Conservation (phyloP, 1,140 invertebrate species). For the Brachionus calyciflorus region DNA sequence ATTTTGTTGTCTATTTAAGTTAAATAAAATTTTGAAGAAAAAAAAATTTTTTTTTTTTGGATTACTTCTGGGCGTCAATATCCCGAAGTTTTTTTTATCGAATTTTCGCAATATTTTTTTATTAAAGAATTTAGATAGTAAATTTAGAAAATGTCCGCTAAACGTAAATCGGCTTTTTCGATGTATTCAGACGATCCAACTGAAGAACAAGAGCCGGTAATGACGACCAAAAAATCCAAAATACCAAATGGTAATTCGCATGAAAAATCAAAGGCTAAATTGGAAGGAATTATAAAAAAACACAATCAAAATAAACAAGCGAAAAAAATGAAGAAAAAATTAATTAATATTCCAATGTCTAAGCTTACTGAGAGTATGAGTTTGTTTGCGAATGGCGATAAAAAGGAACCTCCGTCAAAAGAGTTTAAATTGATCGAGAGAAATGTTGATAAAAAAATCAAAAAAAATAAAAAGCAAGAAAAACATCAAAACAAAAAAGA, state of each 20-base stretch:
- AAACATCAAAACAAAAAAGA: background rate
- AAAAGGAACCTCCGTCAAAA: background rate
- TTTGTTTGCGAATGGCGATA: background rate
- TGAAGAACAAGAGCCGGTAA: background rate
- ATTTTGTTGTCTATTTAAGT: too few species aligned
- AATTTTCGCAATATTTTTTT: background rate
- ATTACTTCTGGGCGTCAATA: background rate
- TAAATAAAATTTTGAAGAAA: slow-evolving; percentile 23
- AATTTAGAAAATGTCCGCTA: background rate
- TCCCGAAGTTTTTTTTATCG: too few species aligned
- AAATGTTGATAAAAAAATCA: background rate
- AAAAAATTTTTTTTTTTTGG: background rate
- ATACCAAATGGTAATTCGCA: background rate
- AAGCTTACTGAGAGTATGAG: slow-evolving; percentile 14
- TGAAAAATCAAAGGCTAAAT: background rate
- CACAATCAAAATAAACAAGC: background rate
- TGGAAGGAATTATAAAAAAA: slow-evolving; percentile 10
- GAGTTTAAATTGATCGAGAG: background rate
- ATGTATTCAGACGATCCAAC: slow-evolving; percentile 18
- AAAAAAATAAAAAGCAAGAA: background rate
- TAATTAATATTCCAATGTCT: background rate
- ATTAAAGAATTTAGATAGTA: background rate
- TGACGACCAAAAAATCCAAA: background rate
- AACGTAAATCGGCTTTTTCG: slow-evolving; percentile 43
- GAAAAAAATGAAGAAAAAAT: slow-evolving; percentile 9